Percentiles rank a stretch among this genome's conserved stretches.
phyloP scores from a whole-genome alignment of 2,797 vertebrate species.

The Pterois miles region DNA sequence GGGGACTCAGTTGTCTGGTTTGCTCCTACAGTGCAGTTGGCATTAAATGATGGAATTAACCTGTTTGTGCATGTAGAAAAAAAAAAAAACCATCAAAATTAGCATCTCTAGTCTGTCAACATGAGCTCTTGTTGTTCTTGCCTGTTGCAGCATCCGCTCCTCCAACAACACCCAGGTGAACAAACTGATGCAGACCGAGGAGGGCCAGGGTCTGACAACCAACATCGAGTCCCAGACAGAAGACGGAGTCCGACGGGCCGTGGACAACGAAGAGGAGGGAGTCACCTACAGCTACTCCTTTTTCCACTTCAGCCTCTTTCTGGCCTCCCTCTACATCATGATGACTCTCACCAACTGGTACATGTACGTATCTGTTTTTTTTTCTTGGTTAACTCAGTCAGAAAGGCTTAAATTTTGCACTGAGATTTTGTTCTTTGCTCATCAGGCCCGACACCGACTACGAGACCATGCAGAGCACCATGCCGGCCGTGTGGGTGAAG shows the following conservation, averaged over 20 bases:
- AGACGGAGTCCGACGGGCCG: conserved; percentile 74
- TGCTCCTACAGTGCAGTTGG: no score
- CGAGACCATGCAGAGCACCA: conserved; percentile 81
- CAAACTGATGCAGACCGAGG: conserved; percentile 91
- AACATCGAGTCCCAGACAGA: conserved; percentile 2
- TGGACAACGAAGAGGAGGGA: conserved; percentile 89
- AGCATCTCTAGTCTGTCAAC: not conserved
- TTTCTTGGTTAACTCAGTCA: not conserved
- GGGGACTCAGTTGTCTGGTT: no score
- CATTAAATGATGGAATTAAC: no score
- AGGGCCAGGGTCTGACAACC: conserved; percentile 53
- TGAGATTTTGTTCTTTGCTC: not conserved
- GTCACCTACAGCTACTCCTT: conserved; percentile 94
- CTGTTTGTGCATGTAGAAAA: no score
- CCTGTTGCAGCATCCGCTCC: conserved; percentile 85
- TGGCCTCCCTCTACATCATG: conserved; percentile 95
- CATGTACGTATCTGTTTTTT: conserved; percentile 76
- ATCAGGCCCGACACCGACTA: conserved; percentile 79
- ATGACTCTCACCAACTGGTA: conserved; percentile 98
- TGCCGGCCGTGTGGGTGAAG: conserved; percentile 96
- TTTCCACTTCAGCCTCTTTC: conserved; percentile 91
- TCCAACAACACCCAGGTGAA: conserved; percentile 93
- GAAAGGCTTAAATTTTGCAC: accelerated
- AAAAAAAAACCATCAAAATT: no score
- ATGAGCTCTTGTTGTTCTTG: not conserved